Conservation (phyloP, 2,797 vertebrate species). For the Schizothorax lantsangensis region DNA sequence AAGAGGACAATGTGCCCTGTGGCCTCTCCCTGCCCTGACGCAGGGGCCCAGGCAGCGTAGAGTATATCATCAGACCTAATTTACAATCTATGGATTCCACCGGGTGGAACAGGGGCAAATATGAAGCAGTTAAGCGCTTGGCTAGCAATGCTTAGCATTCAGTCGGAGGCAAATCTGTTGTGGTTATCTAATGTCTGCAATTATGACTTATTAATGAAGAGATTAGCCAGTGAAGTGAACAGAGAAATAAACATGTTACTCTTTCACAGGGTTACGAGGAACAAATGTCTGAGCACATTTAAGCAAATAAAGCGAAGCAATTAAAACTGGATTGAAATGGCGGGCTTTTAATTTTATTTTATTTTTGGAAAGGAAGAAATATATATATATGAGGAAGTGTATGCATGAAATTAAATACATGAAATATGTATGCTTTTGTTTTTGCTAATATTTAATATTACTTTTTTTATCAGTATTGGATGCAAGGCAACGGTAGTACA, state of each 20-base stretch:
- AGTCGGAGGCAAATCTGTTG: conserved; percentile 65
- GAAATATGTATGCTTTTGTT: not conserved
- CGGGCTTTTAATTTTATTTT: not conserved
- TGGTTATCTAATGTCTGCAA: conserved; percentile 64
- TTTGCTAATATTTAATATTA: not conserved
- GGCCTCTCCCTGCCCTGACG: conserved; percentile 28
- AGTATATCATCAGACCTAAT: conserved; percentile 77
- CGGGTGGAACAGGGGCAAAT: conserved; percentile 76
- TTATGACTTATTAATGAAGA: conserved; percentile 65
- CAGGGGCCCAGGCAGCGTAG: conserved; percentile 55
- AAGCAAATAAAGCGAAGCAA: conserved; percentile 15
- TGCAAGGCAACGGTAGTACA: not conserved
- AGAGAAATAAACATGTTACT: conserved; percentile 59
- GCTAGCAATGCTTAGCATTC: conserved; percentile 73
- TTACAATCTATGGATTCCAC: conserved; percentile 77
- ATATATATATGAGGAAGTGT: not conserved
- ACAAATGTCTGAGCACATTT: conserved; percentile 32
- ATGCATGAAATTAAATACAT: not conserved
- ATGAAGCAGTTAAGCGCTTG: conserved; percentile 75
- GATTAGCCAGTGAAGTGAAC: conserved; percentile 63
- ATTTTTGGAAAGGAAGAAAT: not conserved
- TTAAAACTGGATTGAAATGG: not conserved
- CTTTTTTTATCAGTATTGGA: no score
- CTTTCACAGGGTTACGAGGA: conserved; percentile 50
- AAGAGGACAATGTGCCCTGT: conserved; percentile 37